Evolutionary conservation across 2,113 vertebrate genomes (phyloP), one percentile per base, ranked within the genome.

Genomic region (Boulengerochromis microlepis): DNA sequence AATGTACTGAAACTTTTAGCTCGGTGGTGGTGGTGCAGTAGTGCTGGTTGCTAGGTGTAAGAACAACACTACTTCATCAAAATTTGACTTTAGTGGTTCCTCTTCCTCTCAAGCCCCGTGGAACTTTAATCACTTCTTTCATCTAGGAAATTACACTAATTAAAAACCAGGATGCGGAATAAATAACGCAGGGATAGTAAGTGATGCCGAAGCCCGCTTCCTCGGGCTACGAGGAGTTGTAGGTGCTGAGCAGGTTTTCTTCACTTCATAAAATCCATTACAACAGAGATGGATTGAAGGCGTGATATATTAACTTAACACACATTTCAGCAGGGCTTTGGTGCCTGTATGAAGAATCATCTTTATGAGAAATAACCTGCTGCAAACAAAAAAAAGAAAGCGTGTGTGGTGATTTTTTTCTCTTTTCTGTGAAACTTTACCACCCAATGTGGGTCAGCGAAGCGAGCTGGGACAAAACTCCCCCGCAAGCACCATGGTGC

Each of bases 71-170:
- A 64, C 86, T 93, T 95, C 92, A 94, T 95, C 91, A 94, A 90
- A 95, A 90, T 94, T 89, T 93, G 92, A 94, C 93, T 90, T 80
- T 10, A 8, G 90, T 69, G 85, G 90, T 94, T 92, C 89, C 83
- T 92, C 86, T 95, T 95, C 92, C 92, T 94, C 91, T 85, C 59
- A 24, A 83, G 52, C 91, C 81, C 92, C 29, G 78, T 91, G 87
- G 91, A 94, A 90, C 69, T 92, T 93, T 91, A 95, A 94, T 95
- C 81, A 89, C 85, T 90, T 81, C 92, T 93, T 95, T 95, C 90
- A 95, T 95, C 94, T 91, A 91, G 89, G 95, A 95, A 95, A 95
- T 94, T 64, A 88, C 91, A 93, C 93, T 92, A 93, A 95, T 95
- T 95, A 94, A 94, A 92, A 95, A 95, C 87, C 92, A 94, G 92